These are phyloP conservation scores for Parambassis ranga DNA, from an alignment of 2,797 vertebrate species.

Conservation along the genomic window DNA sequence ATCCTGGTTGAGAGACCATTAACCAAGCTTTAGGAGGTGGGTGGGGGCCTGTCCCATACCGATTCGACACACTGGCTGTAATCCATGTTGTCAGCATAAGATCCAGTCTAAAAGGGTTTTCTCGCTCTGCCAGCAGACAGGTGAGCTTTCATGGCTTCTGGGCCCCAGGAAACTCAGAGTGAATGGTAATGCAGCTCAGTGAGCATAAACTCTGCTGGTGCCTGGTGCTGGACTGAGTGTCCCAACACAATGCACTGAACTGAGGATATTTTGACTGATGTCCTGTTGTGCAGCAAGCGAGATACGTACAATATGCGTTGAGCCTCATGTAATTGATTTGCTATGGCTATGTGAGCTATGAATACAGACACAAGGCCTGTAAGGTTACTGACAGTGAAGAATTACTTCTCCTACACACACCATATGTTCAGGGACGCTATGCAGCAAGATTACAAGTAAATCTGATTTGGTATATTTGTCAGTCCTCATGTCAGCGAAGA, in stretches of 20 bases:
- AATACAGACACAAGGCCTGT: background rate
- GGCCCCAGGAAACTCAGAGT: slow-evolving; percentile 38
- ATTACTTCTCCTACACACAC: slow-evolving; percentile 11
- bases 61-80: slow-evolving; percentile 52
- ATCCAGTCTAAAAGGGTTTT: slow-evolving; percentile 46
- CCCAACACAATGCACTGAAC: background rate
- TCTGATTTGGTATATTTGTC: slow-evolving; percentile 27
- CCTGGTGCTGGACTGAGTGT: background rate
- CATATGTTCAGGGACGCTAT: slow-evolving; percentile 9
- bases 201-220: slow-evolving; percentile 27
- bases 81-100: slow-evolving; percentile 51
- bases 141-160: slow-evolving; percentile 47
- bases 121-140: slow-evolving; percentile 44
- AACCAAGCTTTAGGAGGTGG: slow-evolving; percentile 1
- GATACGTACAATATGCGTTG: slow-evolving; percentile 24
- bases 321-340: slow-evolving; percentile 32
- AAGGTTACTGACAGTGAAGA: slow-evolving; percentile 39
- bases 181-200: slow-evolving; percentile 3
- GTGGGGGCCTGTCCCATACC: slow-evolving; percentile 11
- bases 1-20: slow-evolving; percentile 6
- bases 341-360: slow-evolving; percentile 1
- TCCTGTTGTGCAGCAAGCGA: background rate
- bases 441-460: slow-evolving; percentile 4
- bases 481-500: slow-evolving; percentile 13
- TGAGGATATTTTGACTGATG: background rate